Evolutionary conservation across 2,113 vertebrate genomes (phyloP).

Genomic region (Gadus chalcogrammus): DNA sequence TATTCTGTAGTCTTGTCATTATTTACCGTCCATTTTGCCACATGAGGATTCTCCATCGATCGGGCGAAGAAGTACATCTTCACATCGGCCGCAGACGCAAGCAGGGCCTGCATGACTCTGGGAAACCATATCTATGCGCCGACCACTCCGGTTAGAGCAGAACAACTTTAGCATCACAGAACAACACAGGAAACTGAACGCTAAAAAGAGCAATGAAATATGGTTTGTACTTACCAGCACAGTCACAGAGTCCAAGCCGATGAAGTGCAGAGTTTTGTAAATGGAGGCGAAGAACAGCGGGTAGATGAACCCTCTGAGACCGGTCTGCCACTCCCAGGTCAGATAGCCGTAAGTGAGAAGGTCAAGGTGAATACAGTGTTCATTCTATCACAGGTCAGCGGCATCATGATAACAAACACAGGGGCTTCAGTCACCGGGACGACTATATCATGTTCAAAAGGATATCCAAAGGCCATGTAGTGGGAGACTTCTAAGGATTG

Average conservation of each 20-base stretch:
- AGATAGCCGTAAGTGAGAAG: conserved; percentile 81
- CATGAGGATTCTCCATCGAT: conserved; percentile 73
- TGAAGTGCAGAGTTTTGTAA: conserved; percentile 82
- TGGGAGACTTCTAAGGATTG: conserved; percentile 95
- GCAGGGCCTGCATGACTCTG: conserved; percentile 79
- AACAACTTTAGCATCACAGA: neutral
- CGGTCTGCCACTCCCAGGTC: conserved; percentile 93
- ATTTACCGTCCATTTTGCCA: conserved; percentile 85
- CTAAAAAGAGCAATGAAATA: neutral
- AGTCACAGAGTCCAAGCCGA: conserved; percentile 76
- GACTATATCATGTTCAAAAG: conserved; percentile 52
- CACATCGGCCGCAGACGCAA: conserved; percentile 85
- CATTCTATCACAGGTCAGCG: neutral
- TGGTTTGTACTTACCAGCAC: conserved; percentile 78
- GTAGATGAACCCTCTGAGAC: conserved; percentile 83
- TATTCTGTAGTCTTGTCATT: neutral
- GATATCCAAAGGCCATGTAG: conserved; percentile 92
- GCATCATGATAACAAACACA: neutral
- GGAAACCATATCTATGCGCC: conserved; percentile 85
- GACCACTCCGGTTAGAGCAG: neutral
- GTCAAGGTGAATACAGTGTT: conserved; percentile 36
- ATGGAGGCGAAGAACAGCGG: conserved; percentile 86
- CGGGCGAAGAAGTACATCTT: conserved; percentile 81
- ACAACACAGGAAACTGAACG: no score
- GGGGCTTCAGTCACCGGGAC: neutral